Conservation (phyloP, 2,888 invertebrate species). For the Drosophila prolongata region DNA sequence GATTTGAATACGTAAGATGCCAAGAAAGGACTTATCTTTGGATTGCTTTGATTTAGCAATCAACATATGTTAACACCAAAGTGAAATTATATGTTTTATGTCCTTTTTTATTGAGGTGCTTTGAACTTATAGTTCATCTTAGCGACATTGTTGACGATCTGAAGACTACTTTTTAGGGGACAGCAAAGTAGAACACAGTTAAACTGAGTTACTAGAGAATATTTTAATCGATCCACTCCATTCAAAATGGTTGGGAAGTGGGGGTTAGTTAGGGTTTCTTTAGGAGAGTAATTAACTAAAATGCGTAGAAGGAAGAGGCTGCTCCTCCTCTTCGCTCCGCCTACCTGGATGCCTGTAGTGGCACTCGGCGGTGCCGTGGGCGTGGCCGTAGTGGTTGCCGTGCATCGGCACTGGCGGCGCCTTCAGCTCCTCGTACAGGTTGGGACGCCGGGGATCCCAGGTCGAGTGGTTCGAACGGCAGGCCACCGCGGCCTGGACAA, state of each 20-base stretch:
- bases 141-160: no score
- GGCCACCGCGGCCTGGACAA: slow-evolving; percentile 81
- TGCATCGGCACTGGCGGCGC: slow-evolving; percentile 87
- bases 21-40: no score
- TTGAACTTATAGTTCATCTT: no score
- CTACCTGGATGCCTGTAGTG: slow-evolving; percentile 85
- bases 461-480: slow-evolving; percentile 88
- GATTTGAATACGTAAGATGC: no score
- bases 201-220: no score
- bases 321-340: slow-evolving; percentile 38
- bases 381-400: slow-evolving; percentile 82
- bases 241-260: background rate
- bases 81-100: no score
- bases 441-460: slow-evolving; percentile 95
- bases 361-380: slow-evolving; percentile 81
- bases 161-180: no score
- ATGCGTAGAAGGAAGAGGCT: slow-evolving; percentile 32
- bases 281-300: slow-evolving; percentile 29
- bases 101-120: no score
- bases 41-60: no score
- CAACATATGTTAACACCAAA: no score
- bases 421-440: slow-evolving; percentile 93
- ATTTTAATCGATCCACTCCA: background rate
- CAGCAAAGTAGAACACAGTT: no score
- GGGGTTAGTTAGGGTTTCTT: slow-evolving; percentile 42